Conservation (phyloP, 2,113 vertebrate species). For the Malurus melanocephalus region DNA sequence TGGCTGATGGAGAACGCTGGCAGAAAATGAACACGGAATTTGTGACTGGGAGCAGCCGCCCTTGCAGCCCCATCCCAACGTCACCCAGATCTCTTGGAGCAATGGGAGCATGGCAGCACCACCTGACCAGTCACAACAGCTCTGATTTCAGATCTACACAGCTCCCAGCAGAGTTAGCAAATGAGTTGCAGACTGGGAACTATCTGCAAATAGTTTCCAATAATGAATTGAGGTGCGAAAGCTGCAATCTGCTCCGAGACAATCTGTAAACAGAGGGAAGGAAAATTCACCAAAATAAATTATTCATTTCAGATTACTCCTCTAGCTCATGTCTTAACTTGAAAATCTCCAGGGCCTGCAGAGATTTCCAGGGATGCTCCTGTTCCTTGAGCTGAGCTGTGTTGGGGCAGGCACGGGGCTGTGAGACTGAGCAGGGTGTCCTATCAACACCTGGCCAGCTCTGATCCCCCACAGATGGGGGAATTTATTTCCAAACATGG, state of each 20-base stretch:
- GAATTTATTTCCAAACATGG: neutral
- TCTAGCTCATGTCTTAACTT: constrained; percentile 42
- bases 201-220: constrained; percentile 60
- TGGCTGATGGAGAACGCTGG: neutral
- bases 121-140: constrained; percentile 18
- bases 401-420: neutral
- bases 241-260: constrained; percentile 58
- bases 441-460: neutral
- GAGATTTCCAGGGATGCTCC: neutral
- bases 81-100: neutral
- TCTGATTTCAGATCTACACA: constrained; percentile 23
- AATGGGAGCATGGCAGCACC: neutral
- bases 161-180: constrained; percentile 58
- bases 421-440: neutral
- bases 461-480: neutral
- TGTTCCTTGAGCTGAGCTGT: neutral
- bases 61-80: neutral
- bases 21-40: neutral
- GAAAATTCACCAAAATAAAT: constrained; percentile 52
- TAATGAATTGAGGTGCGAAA: constrained; percentile 62
- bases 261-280: constrained; percentile 56
- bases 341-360: constrained; percentile 19
- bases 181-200: constrained; percentile 48
- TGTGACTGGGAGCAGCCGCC: neutral
- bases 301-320: constrained; percentile 52